These are phyloP conservation scores for Abscondita cerata DNA, from an alignment of 2,888 invertebrate genomes.

Conservation along the genomic window DNA sequence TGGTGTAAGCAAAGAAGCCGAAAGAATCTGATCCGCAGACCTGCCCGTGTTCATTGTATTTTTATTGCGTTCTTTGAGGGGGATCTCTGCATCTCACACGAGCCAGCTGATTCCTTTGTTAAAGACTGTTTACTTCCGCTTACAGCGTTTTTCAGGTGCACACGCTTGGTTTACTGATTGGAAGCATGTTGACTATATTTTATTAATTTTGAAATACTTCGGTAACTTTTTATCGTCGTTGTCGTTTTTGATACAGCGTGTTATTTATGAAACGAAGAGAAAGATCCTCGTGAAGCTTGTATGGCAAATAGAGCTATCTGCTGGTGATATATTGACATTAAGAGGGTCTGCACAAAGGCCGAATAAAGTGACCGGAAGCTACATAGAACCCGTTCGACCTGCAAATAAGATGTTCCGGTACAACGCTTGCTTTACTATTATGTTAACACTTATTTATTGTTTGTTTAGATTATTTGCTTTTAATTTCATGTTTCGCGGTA, in stretches of 20 bases:
- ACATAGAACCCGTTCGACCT: conserved; percentile 52
- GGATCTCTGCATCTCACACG: conserved; percentile 46
- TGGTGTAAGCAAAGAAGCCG: conserved; percentile 48
- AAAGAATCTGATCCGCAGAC: conserved; percentile 45
- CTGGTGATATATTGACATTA: conserved; percentile 56
- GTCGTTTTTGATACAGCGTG: conserved; percentile 21
- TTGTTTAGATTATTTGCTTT: conserved; percentile 27
- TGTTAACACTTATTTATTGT: conserved; percentile 35
- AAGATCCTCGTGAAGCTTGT: conserved; percentile 37
- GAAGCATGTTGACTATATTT: conserved; percentile 45
- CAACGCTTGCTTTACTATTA: conserved; percentile 32
- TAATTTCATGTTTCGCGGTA: conserved; percentile 8
- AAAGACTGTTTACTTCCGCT: conserved; percentile 23
- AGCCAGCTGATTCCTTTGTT: conserved; percentile 49
- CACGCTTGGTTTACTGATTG: conserved; percentile 47
- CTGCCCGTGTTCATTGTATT: conserved; percentile 47
- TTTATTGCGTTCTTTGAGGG: conserved; percentile 50
- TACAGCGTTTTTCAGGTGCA: conserved; percentile 42
- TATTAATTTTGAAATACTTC: conserved; percentile 45
- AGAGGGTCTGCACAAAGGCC: conserved; percentile 51
- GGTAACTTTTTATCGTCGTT: conserved; percentile 17
- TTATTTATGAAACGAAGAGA: conserved; percentile 29
- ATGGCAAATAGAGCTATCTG: conserved; percentile 52
- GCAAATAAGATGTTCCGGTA: conserved; percentile 55
- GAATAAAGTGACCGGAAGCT: conserved; percentile 56